Evolutionary conservation across 2,797 vertebrate species (phyloP).

Genomic region (Erethizon dorsatum): DNA sequence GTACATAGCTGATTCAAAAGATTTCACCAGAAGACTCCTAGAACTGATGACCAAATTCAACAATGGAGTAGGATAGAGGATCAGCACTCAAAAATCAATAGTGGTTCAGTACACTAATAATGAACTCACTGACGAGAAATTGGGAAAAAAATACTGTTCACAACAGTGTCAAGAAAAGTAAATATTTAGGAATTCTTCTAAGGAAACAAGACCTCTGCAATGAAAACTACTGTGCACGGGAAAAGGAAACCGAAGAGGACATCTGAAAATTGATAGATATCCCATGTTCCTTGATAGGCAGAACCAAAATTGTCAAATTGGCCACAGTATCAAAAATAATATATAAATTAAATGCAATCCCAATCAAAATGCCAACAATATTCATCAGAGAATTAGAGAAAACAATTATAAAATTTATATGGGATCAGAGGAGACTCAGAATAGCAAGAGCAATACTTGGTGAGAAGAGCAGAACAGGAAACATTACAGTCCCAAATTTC

Average conservation of each 20-base stretch:
- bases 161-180: neutral
- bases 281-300: neutral
- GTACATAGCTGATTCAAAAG: too few relatives aligned
- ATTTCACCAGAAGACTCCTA: too few relatives aligned
- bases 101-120: neutral
- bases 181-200: neutral
- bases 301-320: neutral
- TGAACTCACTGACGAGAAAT: neutral
- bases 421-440: too few relatives aligned
- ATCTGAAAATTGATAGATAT: neutral
- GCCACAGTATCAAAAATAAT: neutral
- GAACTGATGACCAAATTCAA: too few relatives aligned
- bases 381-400: neutral
- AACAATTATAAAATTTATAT: neutral
- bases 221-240: neutral
- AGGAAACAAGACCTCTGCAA: neutral
- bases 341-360: neutral
- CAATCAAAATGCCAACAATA: neutral
- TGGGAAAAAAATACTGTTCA: neutral
- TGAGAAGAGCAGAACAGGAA: neutral
- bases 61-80: too few relatives aligned
- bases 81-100: too few relatives aligned
- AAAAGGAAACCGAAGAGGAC: neutral
- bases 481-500: too few relatives aligned
- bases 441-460: too few relatives aligned